phyloP scores from a whole-genome alignment of 2,113 vertebrate species.

The Corynorhinus townsendii region DNA sequence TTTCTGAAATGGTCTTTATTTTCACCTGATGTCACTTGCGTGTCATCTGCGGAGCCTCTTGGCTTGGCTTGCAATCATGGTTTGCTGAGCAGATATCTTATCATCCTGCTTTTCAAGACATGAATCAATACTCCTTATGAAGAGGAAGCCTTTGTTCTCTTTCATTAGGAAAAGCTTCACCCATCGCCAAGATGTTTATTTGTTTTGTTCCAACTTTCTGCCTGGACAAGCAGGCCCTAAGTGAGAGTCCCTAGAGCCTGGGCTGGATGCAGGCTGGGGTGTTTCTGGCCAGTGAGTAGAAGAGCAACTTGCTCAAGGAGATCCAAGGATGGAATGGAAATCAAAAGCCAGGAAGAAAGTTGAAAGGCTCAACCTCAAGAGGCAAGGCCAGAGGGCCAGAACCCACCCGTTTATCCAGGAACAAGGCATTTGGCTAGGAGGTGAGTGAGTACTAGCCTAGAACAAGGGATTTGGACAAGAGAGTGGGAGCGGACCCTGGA shows the following conservation, averaged over 20 bases:
- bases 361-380: not conserved
- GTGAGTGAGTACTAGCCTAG: not conserved
- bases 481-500: slow-evolving; percentile 42
- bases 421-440: slow-evolving; percentile 4
- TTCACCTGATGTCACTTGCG: not conserved
- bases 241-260: not conserved
- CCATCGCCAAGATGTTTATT: not conserved
- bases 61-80: not conserved
- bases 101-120: not conserved
- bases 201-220: not conserved
- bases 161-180: not conserved
- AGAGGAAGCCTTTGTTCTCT: not conserved
- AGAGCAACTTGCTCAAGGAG: not conserved
- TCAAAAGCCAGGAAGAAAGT: not conserved
- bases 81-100: not conserved
- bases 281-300: not conserved
- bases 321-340: not conserved
- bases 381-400: not conserved
- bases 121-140: not conserved
- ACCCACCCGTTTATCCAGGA: not conserved
- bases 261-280: not conserved
- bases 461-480: slow-evolving; percentile 43
- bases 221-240: not conserved
- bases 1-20: not conserved
- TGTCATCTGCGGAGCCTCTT: not conserved